Conservation (phyloP, 2,113 vertebrate genomes). For the Tyrannus savana region DNA sequence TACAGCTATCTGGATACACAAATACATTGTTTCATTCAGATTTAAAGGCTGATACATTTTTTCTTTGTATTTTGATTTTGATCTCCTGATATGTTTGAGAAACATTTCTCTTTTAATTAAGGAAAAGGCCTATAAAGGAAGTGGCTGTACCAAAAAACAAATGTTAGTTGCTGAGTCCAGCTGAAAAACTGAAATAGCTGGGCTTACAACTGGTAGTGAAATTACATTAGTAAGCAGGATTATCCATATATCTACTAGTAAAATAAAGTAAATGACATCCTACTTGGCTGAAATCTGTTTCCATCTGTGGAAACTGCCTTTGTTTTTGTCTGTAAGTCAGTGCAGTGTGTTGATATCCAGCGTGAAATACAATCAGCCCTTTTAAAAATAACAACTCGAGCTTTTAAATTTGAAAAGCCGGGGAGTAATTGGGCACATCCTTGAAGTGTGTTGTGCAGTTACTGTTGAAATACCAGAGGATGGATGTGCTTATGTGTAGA, state of each 20-base stretch:
- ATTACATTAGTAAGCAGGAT: constrained; percentile 42
- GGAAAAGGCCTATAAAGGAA: background rate
- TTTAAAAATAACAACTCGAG: background rate
- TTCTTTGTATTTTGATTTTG: background rate
- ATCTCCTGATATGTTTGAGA: background rate
- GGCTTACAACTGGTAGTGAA: background rate
- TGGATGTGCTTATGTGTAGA: background rate
- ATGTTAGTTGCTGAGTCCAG: constrained; percentile 37
- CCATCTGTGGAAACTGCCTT: constrained; percentile 39
- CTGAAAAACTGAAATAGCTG: constrained; percentile 38
- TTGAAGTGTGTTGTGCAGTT: background rate
- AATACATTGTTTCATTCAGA: background rate
- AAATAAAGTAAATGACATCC: constrained; percentile 40
- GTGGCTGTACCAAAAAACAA: background rate
- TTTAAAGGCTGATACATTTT: background rate
- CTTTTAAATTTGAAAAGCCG: background rate
- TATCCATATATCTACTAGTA: constrained; percentile 32
- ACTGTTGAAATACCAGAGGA: background rate
- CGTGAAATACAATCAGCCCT: background rate
- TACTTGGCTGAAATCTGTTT: constrained; percentile 35
- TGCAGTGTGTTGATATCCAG: background rate
- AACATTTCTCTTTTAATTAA: background rate
- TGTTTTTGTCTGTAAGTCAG: constrained; percentile 8
- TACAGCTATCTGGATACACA: background rate
- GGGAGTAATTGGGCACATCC: background rate